A percentile compares a stretch with the other conserved stretches of the same genome.
Evolutionary conservation across 2,797 vertebrate genomes (phyloP).

Genomic region (Myripristis jacobus): DNA sequence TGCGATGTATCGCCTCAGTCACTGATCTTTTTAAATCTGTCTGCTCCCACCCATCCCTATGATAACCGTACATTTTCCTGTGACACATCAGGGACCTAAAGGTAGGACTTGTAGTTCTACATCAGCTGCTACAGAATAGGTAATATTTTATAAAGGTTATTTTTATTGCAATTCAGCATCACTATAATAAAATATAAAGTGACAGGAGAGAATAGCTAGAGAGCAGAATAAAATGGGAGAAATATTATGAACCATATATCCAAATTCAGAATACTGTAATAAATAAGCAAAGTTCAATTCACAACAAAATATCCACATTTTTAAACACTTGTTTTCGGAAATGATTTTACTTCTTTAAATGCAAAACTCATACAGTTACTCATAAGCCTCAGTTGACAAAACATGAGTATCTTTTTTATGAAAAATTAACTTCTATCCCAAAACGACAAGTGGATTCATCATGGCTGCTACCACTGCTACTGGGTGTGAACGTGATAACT

Average conservation of each 20-base stretch:
- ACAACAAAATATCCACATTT: background rate
- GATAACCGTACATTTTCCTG: conserved; percentile 56
- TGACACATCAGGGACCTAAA: conserved; percentile 41
- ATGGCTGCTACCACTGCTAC: too few species aligned
- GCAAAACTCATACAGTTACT: background rate
- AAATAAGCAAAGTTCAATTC: background rate
- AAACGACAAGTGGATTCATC: too few species aligned
- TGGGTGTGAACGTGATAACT: too few species aligned
- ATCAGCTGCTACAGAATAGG: conserved; percentile 45
- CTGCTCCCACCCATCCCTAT: conserved; percentile 32
- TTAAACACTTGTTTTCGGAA: background rate
- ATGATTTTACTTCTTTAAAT: background rate
- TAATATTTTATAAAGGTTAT: conserved; percentile 26
- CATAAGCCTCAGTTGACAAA: background rate
- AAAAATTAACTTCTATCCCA: too few species aligned
- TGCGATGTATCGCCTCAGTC: conserved; percentile 62
- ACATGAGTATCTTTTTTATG: too few species aligned
- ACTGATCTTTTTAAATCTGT: conserved; percentile 72
- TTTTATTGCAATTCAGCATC: conserved; percentile 1
- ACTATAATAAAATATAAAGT: conserved; percentile 3
- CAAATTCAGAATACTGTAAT: conserved; percentile 4
- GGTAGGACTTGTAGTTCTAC: conserved; percentile 35
- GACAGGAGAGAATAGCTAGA: background rate
- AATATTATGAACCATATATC: background rate
- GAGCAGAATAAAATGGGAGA: conserved; percentile 5